A percentile compares a stretch with the other conserved stretches of the same genome.
Evolutionary conservation across 2,113 vertebrate species (phyloP).

Genomic region (Prinia subflava): DNA sequence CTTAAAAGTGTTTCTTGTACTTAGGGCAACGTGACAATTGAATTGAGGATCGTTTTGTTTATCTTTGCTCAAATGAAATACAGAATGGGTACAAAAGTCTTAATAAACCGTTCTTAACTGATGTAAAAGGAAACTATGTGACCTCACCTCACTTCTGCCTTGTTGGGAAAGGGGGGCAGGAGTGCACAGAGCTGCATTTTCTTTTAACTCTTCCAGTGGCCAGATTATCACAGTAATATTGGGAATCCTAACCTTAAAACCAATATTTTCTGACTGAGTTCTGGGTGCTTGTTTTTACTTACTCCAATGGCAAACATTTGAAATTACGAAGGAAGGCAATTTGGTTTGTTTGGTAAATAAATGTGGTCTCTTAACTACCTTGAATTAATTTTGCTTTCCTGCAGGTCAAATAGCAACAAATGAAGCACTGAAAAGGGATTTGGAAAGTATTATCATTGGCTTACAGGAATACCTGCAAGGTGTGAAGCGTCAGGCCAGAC

Average conservation of each 20-base stretch:
- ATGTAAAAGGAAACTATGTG: not conserved
- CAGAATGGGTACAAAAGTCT: not conserved
- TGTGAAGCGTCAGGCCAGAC: slow-evolving; percentile 80
- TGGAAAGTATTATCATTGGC: slow-evolving; percentile 85
- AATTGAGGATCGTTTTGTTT: not conserved
- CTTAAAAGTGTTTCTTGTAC: not conserved
- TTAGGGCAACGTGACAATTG: not conserved
- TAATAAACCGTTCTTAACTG: not conserved
- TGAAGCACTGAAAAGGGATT: slow-evolving; percentile 86
- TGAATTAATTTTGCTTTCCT: not conserved
- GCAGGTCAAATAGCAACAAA: slow-evolving; percentile 91
- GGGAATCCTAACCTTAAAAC: not conserved
- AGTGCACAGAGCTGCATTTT: not conserved
- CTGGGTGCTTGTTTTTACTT: not conserved
- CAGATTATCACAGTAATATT: not conserved
- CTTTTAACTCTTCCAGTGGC: not conserved
- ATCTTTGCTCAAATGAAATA: not conserved
- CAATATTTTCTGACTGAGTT: not conserved
- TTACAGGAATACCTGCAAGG: slow-evolving; percentile 86
- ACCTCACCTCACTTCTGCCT: not conserved
- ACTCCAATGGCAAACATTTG: not conserved
- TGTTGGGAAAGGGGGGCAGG: not conserved
- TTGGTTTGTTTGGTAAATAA: not conserved
- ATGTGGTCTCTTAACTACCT: not conserved
- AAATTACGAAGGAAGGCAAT: not conserved